Base-by-base conservation (phyloP, 2,888 invertebrate species). In the Drosophila anomalata region DNA sequence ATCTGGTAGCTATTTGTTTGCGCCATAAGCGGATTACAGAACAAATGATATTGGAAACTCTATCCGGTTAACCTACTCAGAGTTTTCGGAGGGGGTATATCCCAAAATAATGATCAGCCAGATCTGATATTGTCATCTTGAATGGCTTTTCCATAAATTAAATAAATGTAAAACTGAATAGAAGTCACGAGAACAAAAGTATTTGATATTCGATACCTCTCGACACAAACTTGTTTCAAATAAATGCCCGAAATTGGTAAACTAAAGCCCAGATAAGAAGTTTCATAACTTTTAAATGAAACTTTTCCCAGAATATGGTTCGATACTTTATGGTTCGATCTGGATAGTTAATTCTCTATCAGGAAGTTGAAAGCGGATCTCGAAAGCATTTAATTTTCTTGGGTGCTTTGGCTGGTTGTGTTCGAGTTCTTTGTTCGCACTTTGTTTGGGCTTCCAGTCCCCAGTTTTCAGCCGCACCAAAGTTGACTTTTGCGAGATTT, bases 11-110 rank as follows among this genome's bases (percentile, higher is more conserved):
- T 17, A 47, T 63, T 63, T 61, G 44, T 62, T 62, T 62, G 60
- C 61, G 52, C 62, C 46, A 46, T 65, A 63, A 65, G 65, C 63
- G 63, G 63, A 65, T 65, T 65, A 65, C 63, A 52, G 46, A 65
- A 39, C 63, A 65, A 65, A 65, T 52, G 39, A 48, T 62, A 48
- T 42, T 41, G 41, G 17, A 53, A 66, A 61, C 61, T 46, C 52
- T 52, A 65, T 63, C 63, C 63, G 63, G 63, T 63, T 63, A 63
- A 63, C 63, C 63, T 52, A 63, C 51, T 51, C 51, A 29, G 29
- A 29, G 29, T 62, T 44, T 63, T 12, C 2, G 11, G 11, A 33
- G 14, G 29, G 46, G 66, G 65, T 31, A 65, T 65, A 65, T 53
- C 65, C 63, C 63, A 50, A 26, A 12, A 52, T 24, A 65, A 65